A percentile compares a stretch with the other conserved stretches of the same genome.
Evolutionary conservation across 1,140 invertebrate species (phyloP).

Genomic region (Periplaneta americana): DNA sequence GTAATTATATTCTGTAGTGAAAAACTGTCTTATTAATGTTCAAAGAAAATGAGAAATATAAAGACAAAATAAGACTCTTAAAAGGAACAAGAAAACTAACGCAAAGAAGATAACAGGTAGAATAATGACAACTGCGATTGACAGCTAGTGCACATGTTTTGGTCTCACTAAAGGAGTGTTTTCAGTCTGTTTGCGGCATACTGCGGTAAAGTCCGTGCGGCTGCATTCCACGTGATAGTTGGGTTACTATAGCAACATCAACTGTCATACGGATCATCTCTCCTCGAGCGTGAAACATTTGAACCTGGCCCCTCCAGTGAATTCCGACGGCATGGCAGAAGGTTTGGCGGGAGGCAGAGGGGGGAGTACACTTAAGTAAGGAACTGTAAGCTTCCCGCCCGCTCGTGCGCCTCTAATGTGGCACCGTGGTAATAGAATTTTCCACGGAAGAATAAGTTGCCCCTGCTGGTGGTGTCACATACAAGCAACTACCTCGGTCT

Average conservation of each 20-base stretch:
- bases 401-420: neutral
- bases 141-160: too few species aligned
- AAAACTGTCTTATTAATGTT: too few species aligned
- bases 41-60: too few species aligned
- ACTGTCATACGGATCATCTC: neutral
- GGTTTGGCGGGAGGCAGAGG: neutral
- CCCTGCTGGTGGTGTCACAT: neutral
- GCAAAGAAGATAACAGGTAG: too few species aligned
- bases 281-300: neutral
- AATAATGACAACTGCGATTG: too few species aligned
- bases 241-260: neutral
- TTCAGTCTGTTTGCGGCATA: too few species aligned
- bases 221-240: neutral
- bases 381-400: neutral
- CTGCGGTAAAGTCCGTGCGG: too few species aligned
- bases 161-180: too few species aligned
- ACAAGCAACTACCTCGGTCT: neutral
- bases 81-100: too few species aligned
- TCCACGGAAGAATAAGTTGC: neutral
- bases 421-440: neutral
- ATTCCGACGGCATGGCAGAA: neutral
- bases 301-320: neutral
- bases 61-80: too few species aligned
- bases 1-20: too few species aligned
- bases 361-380: neutral